These are phyloP conservation scores for Eulacestoma nigropectus DNA, from an alignment of 2,113 vertebrate species.

Conservation along the genomic window DNA sequence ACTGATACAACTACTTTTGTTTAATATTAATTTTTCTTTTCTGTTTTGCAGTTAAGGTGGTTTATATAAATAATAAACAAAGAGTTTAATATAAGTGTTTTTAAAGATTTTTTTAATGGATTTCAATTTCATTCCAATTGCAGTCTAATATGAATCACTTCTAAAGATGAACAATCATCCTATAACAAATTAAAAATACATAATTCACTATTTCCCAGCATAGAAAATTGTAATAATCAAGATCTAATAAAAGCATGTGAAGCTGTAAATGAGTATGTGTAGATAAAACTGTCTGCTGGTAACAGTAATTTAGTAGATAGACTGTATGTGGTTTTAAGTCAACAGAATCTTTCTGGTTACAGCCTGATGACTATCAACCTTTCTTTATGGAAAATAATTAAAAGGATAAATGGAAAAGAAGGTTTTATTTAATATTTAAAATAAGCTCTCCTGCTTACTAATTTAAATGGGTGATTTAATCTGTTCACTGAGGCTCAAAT, in stretches of 20 bases:
- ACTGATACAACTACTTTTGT: neutral
- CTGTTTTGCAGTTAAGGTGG: neutral
- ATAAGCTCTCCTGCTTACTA: neutral
- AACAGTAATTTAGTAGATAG: neutral
- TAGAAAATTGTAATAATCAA: neutral
- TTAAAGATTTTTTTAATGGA: neutral
- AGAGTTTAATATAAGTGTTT: neutral
- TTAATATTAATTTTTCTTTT: neutral
- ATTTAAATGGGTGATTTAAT: slow-evolving; percentile 34
- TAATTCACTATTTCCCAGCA: neutral
- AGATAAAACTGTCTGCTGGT: neutral
- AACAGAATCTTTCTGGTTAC: neutral
- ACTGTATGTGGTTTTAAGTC: neutral
- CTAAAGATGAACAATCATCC: neutral
- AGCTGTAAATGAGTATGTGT: neutral
- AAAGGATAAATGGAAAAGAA: neutral
- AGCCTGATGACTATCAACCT: neutral
- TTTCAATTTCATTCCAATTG: neutral
- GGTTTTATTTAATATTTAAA: slow-evolving; percentile 1
- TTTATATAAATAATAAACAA: neutral
- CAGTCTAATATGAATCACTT: neutral
- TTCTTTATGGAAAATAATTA: slow-evolving; percentile 8
- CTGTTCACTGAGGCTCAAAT: neutral
- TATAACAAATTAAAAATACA: neutral
- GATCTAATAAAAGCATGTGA: neutral